A percentile compares a stretch with the other conserved stretches of the same genome.
These are phyloP conservation scores for Peromyscus melanophrys DNA, from an alignment of 2,797 vertebrate species.

Conservation along the genomic window DNA sequence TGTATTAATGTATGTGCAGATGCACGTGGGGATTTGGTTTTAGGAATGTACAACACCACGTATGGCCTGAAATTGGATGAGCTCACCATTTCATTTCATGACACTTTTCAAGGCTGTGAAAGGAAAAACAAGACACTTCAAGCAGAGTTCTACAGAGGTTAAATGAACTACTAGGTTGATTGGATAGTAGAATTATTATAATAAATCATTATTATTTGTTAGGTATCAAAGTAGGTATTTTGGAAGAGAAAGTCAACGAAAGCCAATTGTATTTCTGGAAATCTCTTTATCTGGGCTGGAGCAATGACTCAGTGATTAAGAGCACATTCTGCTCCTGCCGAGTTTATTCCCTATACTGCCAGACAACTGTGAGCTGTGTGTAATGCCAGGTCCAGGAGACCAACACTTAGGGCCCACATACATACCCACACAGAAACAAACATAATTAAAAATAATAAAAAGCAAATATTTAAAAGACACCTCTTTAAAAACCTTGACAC, in stretches of 20 bases:
- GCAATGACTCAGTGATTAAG: background rate
- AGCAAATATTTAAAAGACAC: background rate
- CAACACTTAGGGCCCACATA: background rate
- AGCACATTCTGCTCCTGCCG: background rate
- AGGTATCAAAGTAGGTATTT: constrained; percentile 43
- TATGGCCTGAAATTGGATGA: background rate
- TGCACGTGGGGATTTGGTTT: background rate
- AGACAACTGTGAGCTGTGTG: background rate
- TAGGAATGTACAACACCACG: background rate
- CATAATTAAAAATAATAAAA: background rate
- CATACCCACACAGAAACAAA: background rate
- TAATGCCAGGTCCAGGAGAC: background rate
- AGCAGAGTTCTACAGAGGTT: constrained; percentile 5
- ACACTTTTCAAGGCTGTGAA: background rate
- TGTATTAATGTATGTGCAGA: background rate
- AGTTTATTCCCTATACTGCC: background rate
- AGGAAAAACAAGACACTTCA: background rate
- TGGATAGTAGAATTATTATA: background rate
- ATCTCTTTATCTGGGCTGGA: background rate
- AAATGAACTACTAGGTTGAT: background rate
- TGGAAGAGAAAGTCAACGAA: background rate
- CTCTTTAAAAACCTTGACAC: background rate
- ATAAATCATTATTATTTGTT: background rate
- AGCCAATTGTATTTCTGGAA: constrained; percentile 6
- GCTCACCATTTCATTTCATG: background rate